These are phyloP conservation scores for Propithecus perrieri DNA, from an alignment of 2,797 vertebrate genomes.

Conservation along the genomic window DNA sequence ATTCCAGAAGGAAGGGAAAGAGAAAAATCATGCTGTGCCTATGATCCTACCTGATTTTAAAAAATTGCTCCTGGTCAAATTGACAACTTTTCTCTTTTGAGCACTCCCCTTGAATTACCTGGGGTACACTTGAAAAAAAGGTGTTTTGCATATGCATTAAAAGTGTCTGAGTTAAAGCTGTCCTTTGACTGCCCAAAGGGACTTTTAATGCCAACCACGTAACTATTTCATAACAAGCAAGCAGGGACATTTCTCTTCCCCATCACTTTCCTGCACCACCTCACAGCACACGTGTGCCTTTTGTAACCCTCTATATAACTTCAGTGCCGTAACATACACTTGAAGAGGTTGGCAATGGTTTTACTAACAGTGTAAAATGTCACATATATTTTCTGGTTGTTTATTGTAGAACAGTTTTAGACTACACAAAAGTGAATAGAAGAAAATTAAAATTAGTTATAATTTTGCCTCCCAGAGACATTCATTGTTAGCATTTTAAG, in stretches of 20 bases:
- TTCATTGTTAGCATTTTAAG: not conserved
- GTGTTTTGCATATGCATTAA: not conserved
- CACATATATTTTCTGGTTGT: not conserved
- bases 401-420: not conserved
- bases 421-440: not conserved
- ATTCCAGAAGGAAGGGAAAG: not conserved
- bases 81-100: not conserved
- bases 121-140: not conserved
- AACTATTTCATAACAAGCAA: not conserved
- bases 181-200: not conserved
- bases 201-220: not conserved
- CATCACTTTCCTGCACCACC: not conserved
- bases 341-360: not conserved
- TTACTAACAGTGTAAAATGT: not conserved
- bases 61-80: not conserved
- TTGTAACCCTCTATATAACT: too few species aligned
- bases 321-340: not conserved
- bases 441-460: not conserved
- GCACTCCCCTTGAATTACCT: not conserved
- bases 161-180: not conserved
- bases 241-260: not conserved
- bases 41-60: not conserved
- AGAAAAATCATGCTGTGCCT: not conserved
- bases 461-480: not conserved
- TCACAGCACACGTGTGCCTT: not conserved